These are phyloP conservation scores for Himalopsyche tibetana DNA, from an alignment of 2,888 invertebrate genomes.

Conservation along the genomic window DNA sequence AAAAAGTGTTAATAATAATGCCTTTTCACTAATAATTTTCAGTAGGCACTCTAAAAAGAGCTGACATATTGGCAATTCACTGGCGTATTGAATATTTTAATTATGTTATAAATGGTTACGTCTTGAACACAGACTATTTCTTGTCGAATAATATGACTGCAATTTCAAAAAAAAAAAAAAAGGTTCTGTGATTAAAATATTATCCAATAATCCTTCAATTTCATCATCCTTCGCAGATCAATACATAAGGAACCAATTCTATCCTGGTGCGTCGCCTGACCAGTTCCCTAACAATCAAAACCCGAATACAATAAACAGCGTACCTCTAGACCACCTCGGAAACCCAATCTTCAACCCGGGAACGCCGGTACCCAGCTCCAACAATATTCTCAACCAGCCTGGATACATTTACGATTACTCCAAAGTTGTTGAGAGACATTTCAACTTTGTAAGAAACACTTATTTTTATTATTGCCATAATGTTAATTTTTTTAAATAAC, in stretches of 20 bases:
- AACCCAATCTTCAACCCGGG: constrained; percentile 58
- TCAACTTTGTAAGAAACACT: constrained; percentile 81
- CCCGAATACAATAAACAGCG: constrained; percentile 66
- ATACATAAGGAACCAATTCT: constrained; percentile 61
- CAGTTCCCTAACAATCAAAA: constrained; percentile 44
- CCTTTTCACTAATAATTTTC: too few relatives aligned
- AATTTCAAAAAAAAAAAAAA: too few relatives aligned
- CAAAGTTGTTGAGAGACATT: constrained; percentile 82
- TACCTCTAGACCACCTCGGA: constrained; percentile 64
- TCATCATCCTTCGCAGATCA: constrained; percentile 55
- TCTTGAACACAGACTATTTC: too few relatives aligned
- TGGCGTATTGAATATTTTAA: too few relatives aligned
- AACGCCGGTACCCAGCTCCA: constrained; percentile 63
- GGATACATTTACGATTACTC: constrained; percentile 76
- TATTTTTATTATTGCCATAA: constrained; percentile 7
- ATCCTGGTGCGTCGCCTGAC: constrained; percentile 60
- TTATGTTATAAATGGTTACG: too few relatives aligned
- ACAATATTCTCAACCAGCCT: constrained; percentile 72
- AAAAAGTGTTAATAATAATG: too few relatives aligned
- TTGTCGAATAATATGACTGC: too few relatives aligned
- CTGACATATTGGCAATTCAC: too few relatives aligned
- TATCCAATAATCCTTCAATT: background rate
- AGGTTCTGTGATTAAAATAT: background rate
- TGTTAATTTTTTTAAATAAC: too few relatives aligned
- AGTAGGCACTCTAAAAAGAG: too few relatives aligned